Base-by-base conservation (phyloP, 1,140 invertebrate genomes). In the Protaetia brevitarsis region DNA sequence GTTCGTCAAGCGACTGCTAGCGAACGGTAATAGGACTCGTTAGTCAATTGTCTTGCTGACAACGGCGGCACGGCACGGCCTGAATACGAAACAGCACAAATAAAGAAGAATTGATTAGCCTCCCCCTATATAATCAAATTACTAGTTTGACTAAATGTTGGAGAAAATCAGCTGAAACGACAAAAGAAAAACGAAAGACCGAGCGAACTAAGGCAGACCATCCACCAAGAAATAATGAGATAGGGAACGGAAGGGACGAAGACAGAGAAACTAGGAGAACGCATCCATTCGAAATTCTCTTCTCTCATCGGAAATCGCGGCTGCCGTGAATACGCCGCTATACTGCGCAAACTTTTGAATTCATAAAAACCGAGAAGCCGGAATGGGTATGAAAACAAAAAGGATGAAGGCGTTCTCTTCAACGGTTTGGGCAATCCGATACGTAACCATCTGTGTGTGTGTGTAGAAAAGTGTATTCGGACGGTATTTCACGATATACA, bases 41-140 rank as follows among this genome's bases (percentile, higher is more conserved):
- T 74, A 73, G 71, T 71, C 73, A 72, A 74, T 74, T 74, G 71
- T 74, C 71, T 69, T 70, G 73, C 73, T 73, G 73, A 74, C 71
- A 71, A 74, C 68, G 71, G 62, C 71, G 68, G 51, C 26, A 65
- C 62, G 29, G 69, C 66, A 66, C 65, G 69, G 60, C 31, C 70
- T 59, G 71, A 74, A 74, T 74, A 67, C 61, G 68, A 72, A 74
- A 67, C 69, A 69, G 64, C 63, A 59, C 63, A 64, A 67, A 73
- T 66, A 59, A 59, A 59, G 60, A 62, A 31, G 60, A 62, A 62
- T 62, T 62, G 60, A 62, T 62, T 62, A 36, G 30, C 60, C 10
- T 62, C 29, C 60, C 60, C 60, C 31, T 16, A 62, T 36, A 62
- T 62, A 62, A 62, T 62, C 60, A 34, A 36, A 62, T 62, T 62